These are phyloP conservation scores for Clarias batrachus DNA, from an alignment of 2,113 vertebrate species.

Conservation along the genomic window DNA sequence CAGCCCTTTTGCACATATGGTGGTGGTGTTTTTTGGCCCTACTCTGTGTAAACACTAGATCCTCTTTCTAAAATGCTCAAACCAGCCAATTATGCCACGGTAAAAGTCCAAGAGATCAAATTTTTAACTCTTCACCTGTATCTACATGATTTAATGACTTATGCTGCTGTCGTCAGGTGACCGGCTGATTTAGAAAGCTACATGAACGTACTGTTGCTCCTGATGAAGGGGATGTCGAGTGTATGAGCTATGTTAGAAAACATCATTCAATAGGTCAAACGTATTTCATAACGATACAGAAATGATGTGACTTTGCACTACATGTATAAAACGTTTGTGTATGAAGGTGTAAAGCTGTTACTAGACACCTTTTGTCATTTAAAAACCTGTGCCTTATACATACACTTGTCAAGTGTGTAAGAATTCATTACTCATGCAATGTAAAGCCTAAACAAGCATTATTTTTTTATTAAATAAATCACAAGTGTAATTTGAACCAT, in stretches of 20 bases:
- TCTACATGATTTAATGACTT: not conserved
- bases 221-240: not conserved
- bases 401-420: not conserved
- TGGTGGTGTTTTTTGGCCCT: no score
- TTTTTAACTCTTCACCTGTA: not conserved
- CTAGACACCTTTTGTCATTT: not conserved
- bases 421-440: slow-evolving; percentile 12
- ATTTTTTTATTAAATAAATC: slow-evolving; percentile 40
- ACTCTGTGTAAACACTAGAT: not conserved
- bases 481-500: not conserved
- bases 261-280: slow-evolving; percentile 13
- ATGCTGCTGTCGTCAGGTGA: not conserved
- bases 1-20: no score
- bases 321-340: slow-evolving; percentile 21
- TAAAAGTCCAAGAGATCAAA: not conserved
- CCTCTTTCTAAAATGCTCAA: not conserved
- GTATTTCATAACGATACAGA: slow-evolving; percentile 12
- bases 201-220: not conserved
- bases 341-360: not conserved
- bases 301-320: slow-evolving; percentile 41
- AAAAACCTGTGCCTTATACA: slow-evolving; percentile 34
- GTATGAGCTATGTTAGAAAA: slow-evolving; percentile 8
- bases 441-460: slow-evolving; percentile 30
- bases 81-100: not conserved
- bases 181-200: not conserved